These are phyloP conservation scores for Stichopus chloronotus DNA, from an alignment of 35 echinoderm and acorn worm species.

Conservation along the genomic window DNA sequence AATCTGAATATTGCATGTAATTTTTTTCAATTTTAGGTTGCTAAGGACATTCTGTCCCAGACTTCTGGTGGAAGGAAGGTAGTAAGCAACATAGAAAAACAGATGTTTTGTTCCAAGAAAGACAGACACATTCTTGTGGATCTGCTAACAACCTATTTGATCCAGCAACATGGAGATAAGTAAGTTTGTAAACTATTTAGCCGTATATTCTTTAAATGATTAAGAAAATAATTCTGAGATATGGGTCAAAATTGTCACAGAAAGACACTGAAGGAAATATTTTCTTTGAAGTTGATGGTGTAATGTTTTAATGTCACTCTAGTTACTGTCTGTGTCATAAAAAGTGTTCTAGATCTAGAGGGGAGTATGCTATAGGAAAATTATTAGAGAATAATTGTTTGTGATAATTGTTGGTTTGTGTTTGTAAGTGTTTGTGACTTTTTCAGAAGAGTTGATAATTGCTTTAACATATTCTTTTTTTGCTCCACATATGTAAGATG, in stretches of 20 bases:
- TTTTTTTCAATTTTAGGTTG: background rate
- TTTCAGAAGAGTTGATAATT: no score
- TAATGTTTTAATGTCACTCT: background rate
- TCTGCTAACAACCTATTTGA: background rate
- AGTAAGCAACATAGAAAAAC: background rate
- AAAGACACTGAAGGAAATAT: background rate
- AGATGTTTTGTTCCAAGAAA: slow-evolving; percentile 14
- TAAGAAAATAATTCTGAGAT: background rate
- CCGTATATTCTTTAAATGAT: background rate
- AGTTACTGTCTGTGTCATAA: background rate
- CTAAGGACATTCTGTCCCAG: background rate
- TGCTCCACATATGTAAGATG: no score
- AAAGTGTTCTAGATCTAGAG: no score
- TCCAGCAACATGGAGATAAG: slow-evolving; percentile 27
- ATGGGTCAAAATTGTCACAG: background rate
- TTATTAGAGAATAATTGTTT: no score
- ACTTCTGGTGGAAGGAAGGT: slow-evolving; percentile 33
- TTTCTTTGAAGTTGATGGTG: no score
- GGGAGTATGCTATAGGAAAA: no score
- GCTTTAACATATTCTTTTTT: no score
- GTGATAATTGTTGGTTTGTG: no score
- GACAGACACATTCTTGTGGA: slow-evolving; percentile 39
- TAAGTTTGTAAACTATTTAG: background rate
- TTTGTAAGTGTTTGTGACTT: no score
- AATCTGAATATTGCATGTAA: no score